Conservation (phyloP, 2,797 vertebrate species). For the Chiloscyllium punctatum region DNA sequence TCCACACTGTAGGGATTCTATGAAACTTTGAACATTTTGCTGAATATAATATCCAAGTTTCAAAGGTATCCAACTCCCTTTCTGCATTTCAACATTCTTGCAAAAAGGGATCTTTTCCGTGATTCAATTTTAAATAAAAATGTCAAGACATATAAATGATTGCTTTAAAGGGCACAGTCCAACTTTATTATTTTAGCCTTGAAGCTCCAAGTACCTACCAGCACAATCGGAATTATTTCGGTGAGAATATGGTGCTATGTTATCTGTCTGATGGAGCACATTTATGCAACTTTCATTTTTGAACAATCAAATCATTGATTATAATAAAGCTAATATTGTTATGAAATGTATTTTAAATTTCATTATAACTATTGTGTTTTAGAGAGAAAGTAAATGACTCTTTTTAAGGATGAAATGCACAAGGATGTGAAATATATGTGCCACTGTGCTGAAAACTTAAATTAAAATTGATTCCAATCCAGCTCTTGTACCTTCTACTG, state of each 20-base stretch:
- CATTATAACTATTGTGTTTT: neutral
- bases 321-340: neutral
- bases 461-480: neutral
- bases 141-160: neutral
- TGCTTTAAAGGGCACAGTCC: neutral
- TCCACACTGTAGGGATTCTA: too few relatives aligned
- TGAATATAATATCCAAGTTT: neutral
- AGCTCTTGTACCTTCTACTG: neutral
- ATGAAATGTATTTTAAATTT: constrained; percentile 4
- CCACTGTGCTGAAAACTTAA: neutral
- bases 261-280: neutral
- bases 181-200: neutral
- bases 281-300: neutral
- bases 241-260: neutral
- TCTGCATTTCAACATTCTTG: neutral
- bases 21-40: neutral
- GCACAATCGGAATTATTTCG: neutral
- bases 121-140: neutral
- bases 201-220: neutral
- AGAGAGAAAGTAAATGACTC: neutral
- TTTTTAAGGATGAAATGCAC: neutral
- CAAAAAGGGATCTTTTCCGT: neutral
- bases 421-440: neutral
- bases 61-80: neutral
- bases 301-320: neutral